Conservation (phyloP, 2,888 invertebrate genomes). For the Ochropleura plecta region DNA sequence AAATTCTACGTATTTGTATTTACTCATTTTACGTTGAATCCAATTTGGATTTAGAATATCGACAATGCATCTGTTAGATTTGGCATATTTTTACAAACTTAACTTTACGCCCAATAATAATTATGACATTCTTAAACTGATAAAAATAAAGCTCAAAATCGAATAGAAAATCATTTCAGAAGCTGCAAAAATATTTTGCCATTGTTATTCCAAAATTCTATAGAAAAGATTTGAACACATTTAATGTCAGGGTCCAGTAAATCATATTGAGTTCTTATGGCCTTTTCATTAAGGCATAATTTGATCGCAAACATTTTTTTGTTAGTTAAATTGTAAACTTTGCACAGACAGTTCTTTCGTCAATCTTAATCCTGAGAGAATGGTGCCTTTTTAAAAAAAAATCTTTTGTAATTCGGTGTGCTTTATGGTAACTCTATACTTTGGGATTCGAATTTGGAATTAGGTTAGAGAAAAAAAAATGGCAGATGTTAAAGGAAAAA, state of each 20-base stretch:
- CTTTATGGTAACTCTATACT: slow-evolving; percentile 60
- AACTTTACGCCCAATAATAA: rapidly evolving
- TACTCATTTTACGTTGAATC: slow-evolving; percentile 46
- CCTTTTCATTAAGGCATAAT: background rate
- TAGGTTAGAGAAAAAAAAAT: slow-evolving; percentile 48
- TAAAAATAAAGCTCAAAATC: slow-evolving; percentile 7
- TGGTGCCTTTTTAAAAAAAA: slow-evolving; percentile 49
- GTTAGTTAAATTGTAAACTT: background rate
- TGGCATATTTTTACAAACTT: slow-evolving; percentile 47
- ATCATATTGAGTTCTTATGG: rapidly evolving
- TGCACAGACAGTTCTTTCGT: slow-evolving; percentile 36
- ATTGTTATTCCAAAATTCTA: slow-evolving; percentile 43
- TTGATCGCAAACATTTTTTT: background rate
- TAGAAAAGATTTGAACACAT: slow-evolving; percentile 28
- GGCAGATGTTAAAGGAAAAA: slow-evolving; percentile 46
- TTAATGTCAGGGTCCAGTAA: background rate
- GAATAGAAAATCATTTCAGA: background rate
- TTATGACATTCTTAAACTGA: rapidly evolving
- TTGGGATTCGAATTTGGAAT: slow-evolving; percentile 63
- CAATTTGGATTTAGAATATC: slow-evolving; percentile 58
- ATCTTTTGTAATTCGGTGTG: slow-evolving; percentile 60
- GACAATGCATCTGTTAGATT: slow-evolving; percentile 62
- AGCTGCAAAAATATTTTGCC: slow-evolving; percentile 10
- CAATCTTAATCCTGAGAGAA: slow-evolving; percentile 61
- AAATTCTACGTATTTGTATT: slow-evolving; percentile 50